phyloP scores from a whole-genome alignment of 2,113 vertebrate species.

The Pachyramphus minor region DNA sequence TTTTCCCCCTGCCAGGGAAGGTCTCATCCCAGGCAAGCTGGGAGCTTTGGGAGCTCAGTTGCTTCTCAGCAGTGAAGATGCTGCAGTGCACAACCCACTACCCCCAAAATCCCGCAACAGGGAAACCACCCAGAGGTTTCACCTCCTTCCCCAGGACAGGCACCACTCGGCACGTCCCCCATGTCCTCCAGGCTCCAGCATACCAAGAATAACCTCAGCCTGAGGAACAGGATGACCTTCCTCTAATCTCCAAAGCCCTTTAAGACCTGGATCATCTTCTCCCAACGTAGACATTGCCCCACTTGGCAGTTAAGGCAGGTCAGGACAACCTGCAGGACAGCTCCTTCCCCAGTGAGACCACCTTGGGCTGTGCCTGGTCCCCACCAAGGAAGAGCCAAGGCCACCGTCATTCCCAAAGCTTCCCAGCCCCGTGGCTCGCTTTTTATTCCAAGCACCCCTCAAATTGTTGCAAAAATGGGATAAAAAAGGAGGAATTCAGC shows the following conservation, averaged over 20 bases:
- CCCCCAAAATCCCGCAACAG: neutral
- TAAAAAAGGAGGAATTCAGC: fast-evolving
- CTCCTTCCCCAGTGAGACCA: neutral
- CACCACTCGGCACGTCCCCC: neutral
- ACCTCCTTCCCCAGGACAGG: neutral
- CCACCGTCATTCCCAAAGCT: neutral
- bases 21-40: neutral
- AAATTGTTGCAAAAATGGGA: neutral
- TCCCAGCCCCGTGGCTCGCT: fast-evolving
- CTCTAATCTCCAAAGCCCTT: slow-evolving; percentile 54
- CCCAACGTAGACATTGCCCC: neutral
- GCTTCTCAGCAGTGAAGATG: neutral
- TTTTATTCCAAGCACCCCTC: neutral
- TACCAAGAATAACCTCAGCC: neutral
- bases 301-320: neutral
- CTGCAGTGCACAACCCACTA: fast-evolving
- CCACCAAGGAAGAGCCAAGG: neutral
- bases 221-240: neutral
- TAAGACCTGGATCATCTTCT: slow-evolving; percentile 62
- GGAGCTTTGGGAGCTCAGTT: neutral
- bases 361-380: neutral
- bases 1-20: neutral
- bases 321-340: neutral
- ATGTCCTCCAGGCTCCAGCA: neutral
- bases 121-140: fast-evolving